Conservation (phyloP, 37 sponge, comb jelly and placozoan species). For the Dysidea cf. avara region DNA sequence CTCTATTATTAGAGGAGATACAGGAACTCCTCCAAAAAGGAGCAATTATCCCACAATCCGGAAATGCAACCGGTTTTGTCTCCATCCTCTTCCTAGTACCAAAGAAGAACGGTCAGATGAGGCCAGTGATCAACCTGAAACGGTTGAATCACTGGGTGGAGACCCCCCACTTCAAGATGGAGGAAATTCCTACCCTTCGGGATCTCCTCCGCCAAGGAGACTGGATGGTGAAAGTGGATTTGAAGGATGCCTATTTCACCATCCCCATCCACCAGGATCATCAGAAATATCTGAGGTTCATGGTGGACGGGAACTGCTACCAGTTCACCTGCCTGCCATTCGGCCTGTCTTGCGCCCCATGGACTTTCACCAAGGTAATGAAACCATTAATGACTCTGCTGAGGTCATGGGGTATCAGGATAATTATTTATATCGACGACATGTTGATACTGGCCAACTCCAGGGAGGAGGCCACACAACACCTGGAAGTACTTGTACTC, state of each 20-base stretch:
- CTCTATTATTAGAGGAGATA: too few relatives aligned
- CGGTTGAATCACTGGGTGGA: background rate
- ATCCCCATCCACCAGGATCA: background rate
- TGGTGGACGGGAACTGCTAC: too few relatives aligned
- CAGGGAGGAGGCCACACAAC: background rate
- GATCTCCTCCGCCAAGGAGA: slow-evolving; percentile 6
- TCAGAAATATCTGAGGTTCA: background rate
- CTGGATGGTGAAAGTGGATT: slow-evolving; percentile 2
- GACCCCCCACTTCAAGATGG: slow-evolving; percentile 32
- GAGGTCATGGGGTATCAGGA: background rate
- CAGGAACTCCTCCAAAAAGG: too few relatives aligned
- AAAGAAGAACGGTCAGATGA: background rate
- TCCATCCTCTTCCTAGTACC: slow-evolving; percentile 2
- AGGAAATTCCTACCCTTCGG: background rate
- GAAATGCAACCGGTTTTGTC: background rate
- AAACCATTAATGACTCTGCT: background rate
- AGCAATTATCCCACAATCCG: too few relatives aligned
- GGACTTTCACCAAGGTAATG: background rate
- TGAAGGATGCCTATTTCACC: slow-evolving; percentile 23
- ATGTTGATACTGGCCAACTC: background rate
- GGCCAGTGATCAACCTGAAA: slow-evolving; percentile 20
- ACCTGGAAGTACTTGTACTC: background rate
- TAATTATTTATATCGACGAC: slow-evolving; percentile 5
- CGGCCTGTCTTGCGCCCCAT: background rate
- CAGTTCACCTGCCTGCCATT: too few relatives aligned